phyloP scores from a whole-genome alignment of 37 sponge, comb jelly and placozoan genomes.

The Cliona cf. orientalis region DNA sequence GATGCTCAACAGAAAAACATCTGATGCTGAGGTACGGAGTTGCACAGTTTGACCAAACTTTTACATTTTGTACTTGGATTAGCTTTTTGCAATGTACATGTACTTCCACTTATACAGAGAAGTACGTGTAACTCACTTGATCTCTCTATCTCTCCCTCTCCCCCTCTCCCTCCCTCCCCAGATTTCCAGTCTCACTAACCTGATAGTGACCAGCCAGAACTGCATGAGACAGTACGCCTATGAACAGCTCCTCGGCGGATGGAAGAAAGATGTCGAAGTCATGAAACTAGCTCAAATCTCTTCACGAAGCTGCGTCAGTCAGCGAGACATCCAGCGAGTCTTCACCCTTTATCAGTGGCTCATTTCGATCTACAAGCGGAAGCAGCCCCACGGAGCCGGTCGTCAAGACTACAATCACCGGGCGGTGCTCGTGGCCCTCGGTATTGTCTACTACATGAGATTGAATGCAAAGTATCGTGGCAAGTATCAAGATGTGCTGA shows the following conservation, averaged over 20 bases:
- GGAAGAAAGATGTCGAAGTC: not conserved
- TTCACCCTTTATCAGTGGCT: conserved; percentile 83
- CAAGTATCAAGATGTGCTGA: conserved; percentile 34
- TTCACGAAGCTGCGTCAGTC: conserved; percentile 80
- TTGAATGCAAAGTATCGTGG: conserved; percentile 59
- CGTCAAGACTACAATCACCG: conserved; percentile 34
- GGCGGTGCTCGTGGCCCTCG: conserved; percentile 80
- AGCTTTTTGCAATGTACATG: not conserved
- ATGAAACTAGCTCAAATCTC: conserved; percentile 16
- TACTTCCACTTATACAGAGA: not conserved
- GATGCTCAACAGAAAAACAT: conserved; percentile 53
- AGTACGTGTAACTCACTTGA: not conserved
- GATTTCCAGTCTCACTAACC: conserved; percentile 59
- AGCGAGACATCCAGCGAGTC: conserved; percentile 88
- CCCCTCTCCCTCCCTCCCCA: not conserved
- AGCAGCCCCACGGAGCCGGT: conserved; percentile 4
- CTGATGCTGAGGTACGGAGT: conserved; percentile 36
- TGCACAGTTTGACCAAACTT: too few relatives aligned
- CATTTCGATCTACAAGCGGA: conserved; percentile 39
- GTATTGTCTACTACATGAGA: conserved; percentile 90
- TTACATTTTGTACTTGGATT: too few relatives aligned
- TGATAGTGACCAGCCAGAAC: conserved; percentile 75
- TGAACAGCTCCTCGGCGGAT: conserved; percentile 38
- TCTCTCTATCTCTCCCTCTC: too few relatives aligned
- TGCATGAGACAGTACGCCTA: conserved; percentile 79